Evolutionary conservation across 2,888 invertebrate genomes (phyloP), one percentile per base, ranked within the genome.

Genomic region (Pomacea canaliculata): DNA sequence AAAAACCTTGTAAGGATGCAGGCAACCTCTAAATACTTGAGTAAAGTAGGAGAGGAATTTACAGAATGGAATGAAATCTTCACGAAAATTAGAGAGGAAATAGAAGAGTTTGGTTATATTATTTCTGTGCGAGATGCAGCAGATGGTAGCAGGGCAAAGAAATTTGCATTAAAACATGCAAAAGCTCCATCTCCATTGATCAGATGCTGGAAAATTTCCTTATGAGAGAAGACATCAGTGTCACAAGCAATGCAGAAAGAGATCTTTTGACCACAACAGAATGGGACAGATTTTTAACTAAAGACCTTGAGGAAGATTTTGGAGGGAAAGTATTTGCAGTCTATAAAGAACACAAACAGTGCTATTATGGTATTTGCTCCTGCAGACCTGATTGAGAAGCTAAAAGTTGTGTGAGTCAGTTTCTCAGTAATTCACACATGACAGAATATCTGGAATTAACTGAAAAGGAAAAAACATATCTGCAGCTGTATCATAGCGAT

Each of bases 21-120:
- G 51, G 60, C 4, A 9, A 60, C 69, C 12, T 74, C 69, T 9
- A 10, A 23, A 13, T 74, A 62, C 46, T 4, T 69, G 9, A 49
- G 37, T 19, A 18, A n/a, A 7, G 23, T 48, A 12, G 60, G 67
- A 56, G 60, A 19, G 46, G 10, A 27, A 10, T 69, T 74, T 67
- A 23, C 27, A 48, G 68, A 67, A 59, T 74, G 74, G 74, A 69
- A 69, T 4, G 49, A 62, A 7, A 23, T 69, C n/a, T 69, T 74
- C 37, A n/a, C 18, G 8, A 27, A 69, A 16, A 68, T 74, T 62
- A 19, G 60, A 37, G 27, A 18, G 16, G 2, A 16, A 7, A n/a
- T 69, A 46, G 74, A 69, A 7, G 51, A 16, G 10, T 48, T 46
- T 60, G 19, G 23, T 13, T 69, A 62, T 59, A n/a, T 9, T 16